phyloP scores from a whole-genome alignment of 1,140 invertebrate species.

The Ptiloglossa arizonensis region DNA sequence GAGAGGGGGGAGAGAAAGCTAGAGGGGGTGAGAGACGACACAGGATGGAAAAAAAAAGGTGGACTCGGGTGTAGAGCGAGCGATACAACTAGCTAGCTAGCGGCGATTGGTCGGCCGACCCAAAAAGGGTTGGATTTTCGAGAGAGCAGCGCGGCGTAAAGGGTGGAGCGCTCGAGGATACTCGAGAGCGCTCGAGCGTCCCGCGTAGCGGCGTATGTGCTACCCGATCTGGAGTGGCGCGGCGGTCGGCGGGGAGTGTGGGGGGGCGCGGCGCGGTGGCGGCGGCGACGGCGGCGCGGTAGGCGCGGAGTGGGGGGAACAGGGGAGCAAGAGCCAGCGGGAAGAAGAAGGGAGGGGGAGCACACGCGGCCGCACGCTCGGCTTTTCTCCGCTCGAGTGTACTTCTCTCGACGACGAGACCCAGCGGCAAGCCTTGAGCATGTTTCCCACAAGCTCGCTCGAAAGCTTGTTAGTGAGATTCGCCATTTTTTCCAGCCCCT shows the following conservation, averaged over 20 bases:
- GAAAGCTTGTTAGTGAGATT: constrained; percentile 78
- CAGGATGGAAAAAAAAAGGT: constrained; percentile 43
- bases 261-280: constrained; percentile 5
- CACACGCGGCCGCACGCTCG: constrained; percentile 67
- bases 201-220: constrained; percentile 48
- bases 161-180: constrained; percentile 76
- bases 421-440: constrained; percentile 50
- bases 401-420: constrained; percentile 56
- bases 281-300: constrained; percentile 1
- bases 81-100: constrained; percentile 33
- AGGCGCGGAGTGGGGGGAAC: not conserved
- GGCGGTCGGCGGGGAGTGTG: constrained; percentile 1
- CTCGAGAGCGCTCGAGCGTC: constrained; percentile 62
- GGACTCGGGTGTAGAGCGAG: constrained; percentile 6
- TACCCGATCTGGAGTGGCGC: constrained; percentile 37
- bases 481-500: constrained; percentile 66
- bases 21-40: too few species aligned
- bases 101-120: constrained; percentile 71
- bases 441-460: constrained; percentile 69
- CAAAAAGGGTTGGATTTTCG: constrained; percentile 76
- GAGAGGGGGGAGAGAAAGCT: too few species aligned
- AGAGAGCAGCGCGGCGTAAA: constrained; percentile 71
- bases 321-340: constrained; percentile 17
- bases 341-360: constrained; percentile 24
- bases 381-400: constrained; percentile 71